Base-by-base conservation (phyloP, 2,797 vertebrate species). In the Emys orbicularis region DNA sequence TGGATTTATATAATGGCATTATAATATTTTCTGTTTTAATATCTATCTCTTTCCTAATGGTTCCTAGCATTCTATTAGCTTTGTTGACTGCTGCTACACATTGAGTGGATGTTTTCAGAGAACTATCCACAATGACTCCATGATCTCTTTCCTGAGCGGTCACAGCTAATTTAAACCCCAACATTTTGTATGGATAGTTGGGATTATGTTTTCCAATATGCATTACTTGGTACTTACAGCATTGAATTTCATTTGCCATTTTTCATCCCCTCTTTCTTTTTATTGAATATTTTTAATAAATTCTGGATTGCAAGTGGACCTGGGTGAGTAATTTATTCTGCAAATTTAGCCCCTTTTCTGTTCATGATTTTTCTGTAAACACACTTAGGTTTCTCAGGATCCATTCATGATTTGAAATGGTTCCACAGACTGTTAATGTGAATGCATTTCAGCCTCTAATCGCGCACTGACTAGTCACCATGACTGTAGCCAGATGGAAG, bases 251-350 rank as follows among this genome's bases (percentile, higher is more conserved):
- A 68, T 68, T 68, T 68, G 3, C n/a, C 10, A 23, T 21, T 68
- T 68, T 41, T 68, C n/a, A 68, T 68, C n/a, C n/a, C n/a, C 41
- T 5, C 84, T 4, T 29, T 56, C 8, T 47, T 76, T 47, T 76
- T 47, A 76, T 47, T 76, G 27, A 25, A 76, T 76, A 76, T 76
- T 47, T 76, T 76, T 29, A 76, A 77, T 49, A 31, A 47, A 31
- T 77, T 77, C 74, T 49, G 29, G 44, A 49, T 31, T 56, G 72
- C 53, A 31, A 5, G 50, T 50, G 54, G 47, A 72, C 7, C 0
- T 13, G 0, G 3, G 74, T 74, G 50, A 50, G 86, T 85, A 50
- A 31, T 13, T 47, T 50, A 12, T 57, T 79, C 57, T 0, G 0
- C 12, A 25, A 72, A 74, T 49, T 29, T 57, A 44, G 91, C 4